Conservation (phyloP, 2,113 vertebrate genomes). For the Tachycineta bicolor region DNA sequence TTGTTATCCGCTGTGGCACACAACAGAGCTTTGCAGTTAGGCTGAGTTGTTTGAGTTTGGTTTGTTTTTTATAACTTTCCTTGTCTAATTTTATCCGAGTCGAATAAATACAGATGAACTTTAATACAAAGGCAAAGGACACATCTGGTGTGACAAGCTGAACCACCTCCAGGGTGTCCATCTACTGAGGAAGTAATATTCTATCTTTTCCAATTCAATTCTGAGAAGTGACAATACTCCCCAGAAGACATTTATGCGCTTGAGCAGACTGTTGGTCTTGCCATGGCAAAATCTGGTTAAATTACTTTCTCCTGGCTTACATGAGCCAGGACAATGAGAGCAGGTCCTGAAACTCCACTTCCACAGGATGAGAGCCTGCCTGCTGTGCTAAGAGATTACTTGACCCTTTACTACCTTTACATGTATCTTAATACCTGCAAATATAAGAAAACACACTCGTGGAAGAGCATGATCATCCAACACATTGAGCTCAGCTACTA, state of each 20-base stretch:
- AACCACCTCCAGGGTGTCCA: background rate
- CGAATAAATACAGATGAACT: constrained; percentile 8
- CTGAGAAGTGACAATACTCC: background rate
- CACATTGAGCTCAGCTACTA: background rate
- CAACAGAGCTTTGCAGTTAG: background rate
- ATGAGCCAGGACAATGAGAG: background rate
- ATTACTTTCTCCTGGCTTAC: background rate
- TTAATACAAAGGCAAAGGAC: background rate
- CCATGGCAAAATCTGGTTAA: background rate
- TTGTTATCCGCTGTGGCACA: background rate
- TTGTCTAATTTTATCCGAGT: background rate
- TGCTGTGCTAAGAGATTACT: background rate
- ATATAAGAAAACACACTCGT: background rate
- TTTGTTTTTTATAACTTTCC: background rate
- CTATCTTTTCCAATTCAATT: background rate
- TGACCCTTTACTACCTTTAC: background rate
- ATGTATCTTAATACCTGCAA: background rate
- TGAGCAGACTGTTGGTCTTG: background rate
- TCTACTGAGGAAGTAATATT: constrained; percentile 4
- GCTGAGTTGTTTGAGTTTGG: background rate
- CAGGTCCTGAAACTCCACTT: background rate
- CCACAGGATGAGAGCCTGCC: background rate
- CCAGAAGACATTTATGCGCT: background rate
- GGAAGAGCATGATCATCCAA: background rate
- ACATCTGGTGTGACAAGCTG: background rate